Conservation (phyloP, 2,888 invertebrate species). For the Himalopsyche kuldschensis region DNA sequence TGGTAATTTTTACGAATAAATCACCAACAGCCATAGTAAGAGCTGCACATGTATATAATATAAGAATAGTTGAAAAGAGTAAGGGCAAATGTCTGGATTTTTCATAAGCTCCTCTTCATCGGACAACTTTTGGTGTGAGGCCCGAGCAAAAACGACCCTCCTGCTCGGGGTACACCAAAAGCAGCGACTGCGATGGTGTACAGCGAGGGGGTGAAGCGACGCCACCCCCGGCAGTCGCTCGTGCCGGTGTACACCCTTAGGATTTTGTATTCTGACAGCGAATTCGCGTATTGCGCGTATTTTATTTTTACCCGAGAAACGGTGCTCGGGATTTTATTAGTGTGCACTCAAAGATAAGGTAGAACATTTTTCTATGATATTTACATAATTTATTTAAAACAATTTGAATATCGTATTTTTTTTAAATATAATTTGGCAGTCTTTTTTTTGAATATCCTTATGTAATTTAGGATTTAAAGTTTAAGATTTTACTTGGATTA, state of each 20-base stretch:
- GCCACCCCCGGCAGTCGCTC: slow-evolving; percentile 12
- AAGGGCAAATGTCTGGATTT: slow-evolving; percentile 28
- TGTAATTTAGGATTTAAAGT: no score
- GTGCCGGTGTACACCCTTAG: slow-evolving; percentile 37
- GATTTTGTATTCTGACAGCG: slow-evolving; percentile 40
- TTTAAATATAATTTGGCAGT: no score
- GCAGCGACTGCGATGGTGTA: slow-evolving; percentile 4
- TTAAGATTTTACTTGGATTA: no score
- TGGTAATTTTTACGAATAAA: background rate
- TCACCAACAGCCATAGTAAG: background rate
- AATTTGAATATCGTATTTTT: no score
- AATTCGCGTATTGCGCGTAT: slow-evolving; percentile 40
- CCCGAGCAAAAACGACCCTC: background rate
- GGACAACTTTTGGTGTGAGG: slow-evolving; percentile 25
- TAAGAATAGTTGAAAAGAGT: slow-evolving; percentile 31
- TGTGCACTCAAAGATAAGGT: background rate
- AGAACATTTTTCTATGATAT: background rate
- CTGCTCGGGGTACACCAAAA: slow-evolving; percentile 13
- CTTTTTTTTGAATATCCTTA: no score
- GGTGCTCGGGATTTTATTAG: slow-evolving; percentile 25
- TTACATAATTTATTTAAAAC: background rate
- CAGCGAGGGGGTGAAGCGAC: background rate
- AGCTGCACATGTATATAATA: background rate
- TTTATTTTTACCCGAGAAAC: slow-evolving; percentile 38
- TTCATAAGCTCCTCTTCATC: slow-evolving; percentile 33